Conservation (phyloP, 2,888 invertebrate genomes). For the Drosophila lutescens region DNA sequence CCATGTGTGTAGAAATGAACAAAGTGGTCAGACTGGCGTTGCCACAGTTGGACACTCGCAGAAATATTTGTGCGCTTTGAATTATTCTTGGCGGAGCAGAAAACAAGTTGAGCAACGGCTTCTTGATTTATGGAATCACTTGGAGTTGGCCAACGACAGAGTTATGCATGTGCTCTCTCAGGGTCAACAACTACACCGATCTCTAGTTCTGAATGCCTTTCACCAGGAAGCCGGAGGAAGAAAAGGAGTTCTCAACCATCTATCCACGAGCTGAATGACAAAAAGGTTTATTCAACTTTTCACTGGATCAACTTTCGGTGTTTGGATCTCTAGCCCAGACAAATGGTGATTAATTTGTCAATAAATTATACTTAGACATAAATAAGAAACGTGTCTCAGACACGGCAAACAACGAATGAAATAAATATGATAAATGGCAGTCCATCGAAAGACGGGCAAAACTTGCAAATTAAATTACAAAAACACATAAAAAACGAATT, state of each 20-base stretch:
- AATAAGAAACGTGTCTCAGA: slow-evolving; percentile 43
- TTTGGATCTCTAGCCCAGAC: slow-evolving; percentile 34
- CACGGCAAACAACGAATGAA: slow-evolving; percentile 5
- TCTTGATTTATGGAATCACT: slow-evolving; percentile 56
- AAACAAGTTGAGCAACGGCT: slow-evolving; percentile 52
- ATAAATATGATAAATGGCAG: slow-evolving; percentile 63
- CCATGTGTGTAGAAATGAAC: slow-evolving; percentile 20
- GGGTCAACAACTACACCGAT: slow-evolving; percentile 57
- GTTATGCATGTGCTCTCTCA: slow-evolving; percentile 47
- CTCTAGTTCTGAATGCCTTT: slow-evolving; percentile 51
- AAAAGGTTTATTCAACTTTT: slow-evolving; percentile 74
- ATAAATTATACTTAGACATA: slow-evolving; percentile 32
- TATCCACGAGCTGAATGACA: background rate
- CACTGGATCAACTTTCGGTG: slow-evolving; percentile 27
- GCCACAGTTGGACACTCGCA: slow-evolving; percentile 37
- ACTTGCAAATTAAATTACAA: slow-evolving; percentile 67
- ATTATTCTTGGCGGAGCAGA: slow-evolving; percentile 37
- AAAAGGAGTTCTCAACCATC: slow-evolving; percentile 20
- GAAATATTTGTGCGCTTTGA: slow-evolving; percentile 38
- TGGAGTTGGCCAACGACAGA: slow-evolving; percentile 40
- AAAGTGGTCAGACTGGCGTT: slow-evolving; percentile 44
- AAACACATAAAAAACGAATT: slow-evolving; percentile 21
- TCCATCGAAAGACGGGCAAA: slow-evolving; percentile 47
- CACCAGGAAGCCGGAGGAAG: slow-evolving; percentile 65
- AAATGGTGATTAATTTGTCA: slow-evolving; percentile 62